Conservation (phyloP, 2,797 vertebrate species). For the Hoplostethus mediterraneus region DNA sequence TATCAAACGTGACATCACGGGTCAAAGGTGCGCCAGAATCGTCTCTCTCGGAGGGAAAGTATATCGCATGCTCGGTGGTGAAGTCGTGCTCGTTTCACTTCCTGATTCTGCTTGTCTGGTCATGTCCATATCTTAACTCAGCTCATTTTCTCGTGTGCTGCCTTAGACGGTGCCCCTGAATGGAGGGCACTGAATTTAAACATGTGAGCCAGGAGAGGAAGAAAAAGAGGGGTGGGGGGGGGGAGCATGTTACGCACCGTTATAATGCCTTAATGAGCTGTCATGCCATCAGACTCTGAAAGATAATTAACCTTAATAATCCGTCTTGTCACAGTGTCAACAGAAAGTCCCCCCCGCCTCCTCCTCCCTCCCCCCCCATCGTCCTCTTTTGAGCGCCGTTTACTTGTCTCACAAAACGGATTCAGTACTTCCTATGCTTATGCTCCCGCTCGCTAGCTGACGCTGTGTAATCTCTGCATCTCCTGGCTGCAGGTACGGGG, state of each 20-base stretch:
- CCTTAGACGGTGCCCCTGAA: conserved; percentile 14
- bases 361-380: not conserved
- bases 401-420: not conserved
- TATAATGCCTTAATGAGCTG: conserved; percentile 60
- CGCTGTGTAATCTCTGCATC: not conserved
- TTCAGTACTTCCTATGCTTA: conserved; percentile 6
- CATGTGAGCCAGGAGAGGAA: not conserved
- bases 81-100: conserved; percentile 21
- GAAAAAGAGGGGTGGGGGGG: not conserved
- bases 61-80: conserved; percentile 41
- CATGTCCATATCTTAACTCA: conserved; percentile 27
- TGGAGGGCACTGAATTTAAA: conserved; percentile 38
- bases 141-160: conserved; percentile 16
- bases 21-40: not conserved
- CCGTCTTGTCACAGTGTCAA: conserved; percentile 35
- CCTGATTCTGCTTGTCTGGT: conserved; percentile 48
- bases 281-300: conserved; percentile 33
- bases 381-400: not conserved
- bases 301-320: conserved; percentile 65
- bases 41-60: conserved; percentile 2
- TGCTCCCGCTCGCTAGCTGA: conserved; percentile 1
- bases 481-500: conserved; percentile 43
- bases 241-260: conserved; percentile 25
- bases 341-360: not conserved
- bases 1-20: not conserved